Percentiles rank a stretch among this genome's conserved stretches.
phyloP scores from a whole-genome alignment of 2,888 invertebrate genomes.

The Biston stratarius region DNA sequence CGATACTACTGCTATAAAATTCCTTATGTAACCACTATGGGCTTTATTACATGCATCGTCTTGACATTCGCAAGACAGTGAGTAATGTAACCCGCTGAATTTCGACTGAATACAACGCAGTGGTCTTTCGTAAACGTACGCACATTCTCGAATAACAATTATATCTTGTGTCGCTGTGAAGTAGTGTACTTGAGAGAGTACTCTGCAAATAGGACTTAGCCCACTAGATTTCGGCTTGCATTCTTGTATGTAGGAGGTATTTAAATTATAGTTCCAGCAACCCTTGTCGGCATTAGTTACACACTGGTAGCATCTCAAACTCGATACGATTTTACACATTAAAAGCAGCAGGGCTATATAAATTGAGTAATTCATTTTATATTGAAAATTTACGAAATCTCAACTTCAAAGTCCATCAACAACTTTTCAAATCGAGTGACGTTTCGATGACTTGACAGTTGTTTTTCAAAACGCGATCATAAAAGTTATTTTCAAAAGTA shows the following conservation, averaged over 20 bases:
- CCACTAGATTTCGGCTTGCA: conserved; percentile 36
- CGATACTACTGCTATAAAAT: neutral
- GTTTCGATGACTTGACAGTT: neutral
- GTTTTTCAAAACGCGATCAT: neutral
- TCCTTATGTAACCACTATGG: conserved; percentile 22
- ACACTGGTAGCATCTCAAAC: conserved; percentile 77
- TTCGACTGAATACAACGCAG: conserved; percentile 64
- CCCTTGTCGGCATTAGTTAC: conserved; percentile 56
- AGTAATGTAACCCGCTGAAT: conserved; percentile 70
- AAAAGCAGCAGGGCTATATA: conserved; percentile 27
- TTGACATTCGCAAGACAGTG: conserved; percentile 71
- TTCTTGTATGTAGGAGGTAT: conserved; percentile 61
- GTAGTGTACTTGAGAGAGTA: conserved; percentile 69
- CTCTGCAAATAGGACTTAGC: conserved; percentile 63
- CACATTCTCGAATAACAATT: conserved; percentile 71
- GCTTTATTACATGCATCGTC: conserved; percentile 70
- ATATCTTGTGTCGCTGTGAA: conserved; percentile 66
- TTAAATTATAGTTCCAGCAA: conserved; percentile 66
- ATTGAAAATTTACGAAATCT: neutral
- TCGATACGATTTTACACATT: conserved; percentile 47
- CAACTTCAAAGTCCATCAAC: neutral
- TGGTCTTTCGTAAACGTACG: conserved; percentile 63
- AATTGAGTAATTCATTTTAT: conserved; percentile 14
- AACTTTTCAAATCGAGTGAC: neutral
- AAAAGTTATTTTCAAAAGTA: neutral